Evolutionary conservation across 2,888 invertebrate species (phyloP).

Genomic region (Pachymerium ferrugineum): DNA sequence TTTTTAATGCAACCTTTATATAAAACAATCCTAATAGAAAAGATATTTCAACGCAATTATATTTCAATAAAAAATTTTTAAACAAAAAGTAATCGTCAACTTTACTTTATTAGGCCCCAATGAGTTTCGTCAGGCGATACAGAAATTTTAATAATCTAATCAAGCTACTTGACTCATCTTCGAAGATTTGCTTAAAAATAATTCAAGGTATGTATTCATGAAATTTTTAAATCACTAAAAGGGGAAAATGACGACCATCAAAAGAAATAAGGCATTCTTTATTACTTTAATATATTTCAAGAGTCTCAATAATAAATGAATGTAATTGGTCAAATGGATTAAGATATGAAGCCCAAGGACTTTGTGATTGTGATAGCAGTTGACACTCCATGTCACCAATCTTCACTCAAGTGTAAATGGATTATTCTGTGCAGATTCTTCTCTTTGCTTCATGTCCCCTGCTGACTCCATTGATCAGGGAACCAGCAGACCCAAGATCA

Average conservation of each 20-base stretch:
- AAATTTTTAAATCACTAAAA: not conserved
- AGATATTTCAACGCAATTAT: no score
- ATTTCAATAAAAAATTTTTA: no score
- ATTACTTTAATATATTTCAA: not conserved
- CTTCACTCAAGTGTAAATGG: slow-evolving; percentile 24
- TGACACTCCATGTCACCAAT: slow-evolving; percentile 23
- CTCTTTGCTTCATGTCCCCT: not conserved
- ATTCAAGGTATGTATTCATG: no score
- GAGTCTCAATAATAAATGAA: slow-evolving; percentile 14
- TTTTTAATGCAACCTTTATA: no score
- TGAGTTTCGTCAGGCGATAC: no score
- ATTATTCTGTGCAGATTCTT: slow-evolving; percentile 23
- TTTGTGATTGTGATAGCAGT: slow-evolving; percentile 22
- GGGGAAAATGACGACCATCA: not conserved
- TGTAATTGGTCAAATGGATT: slow-evolving; percentile 19
- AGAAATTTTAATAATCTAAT: no score
- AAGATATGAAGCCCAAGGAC: slow-evolving; percentile 21
- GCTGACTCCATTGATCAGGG: slow-evolving; percentile 24
- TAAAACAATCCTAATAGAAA: no score
- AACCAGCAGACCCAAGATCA: slow-evolving; percentile 3
- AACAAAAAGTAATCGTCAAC: no score
- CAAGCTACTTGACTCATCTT: no score
- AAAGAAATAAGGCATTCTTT: slow-evolving; percentile 6
- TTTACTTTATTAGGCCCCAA: no score
- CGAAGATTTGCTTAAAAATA: no score